Base-by-base conservation (phyloP, 2,888 invertebrate genomes). In the Acheta domesticus region DNA sequence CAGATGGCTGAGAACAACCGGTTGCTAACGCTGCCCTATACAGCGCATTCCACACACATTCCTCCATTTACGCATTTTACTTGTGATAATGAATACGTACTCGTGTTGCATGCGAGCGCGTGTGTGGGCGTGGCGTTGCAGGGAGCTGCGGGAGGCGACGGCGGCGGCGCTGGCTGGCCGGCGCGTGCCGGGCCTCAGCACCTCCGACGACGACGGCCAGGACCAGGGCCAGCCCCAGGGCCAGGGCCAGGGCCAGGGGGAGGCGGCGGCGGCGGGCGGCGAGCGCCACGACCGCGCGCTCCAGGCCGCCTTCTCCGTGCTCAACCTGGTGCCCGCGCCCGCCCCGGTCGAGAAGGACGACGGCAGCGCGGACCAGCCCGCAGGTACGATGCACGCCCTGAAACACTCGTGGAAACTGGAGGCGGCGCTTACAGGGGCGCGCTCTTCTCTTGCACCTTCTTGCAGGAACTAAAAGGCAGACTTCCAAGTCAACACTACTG, bases 251-350 rank as follows among this genome's bases (percentile, higher is more conserved):
- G n/a, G n/a, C n/a, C n/a, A n/a, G n/a, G n/a, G n/a, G n/a, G n/a
- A n/a, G n/a, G n/a, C n/a, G n/a, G n/a, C n/a, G 77, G 87, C 92
- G 83, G 91, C 92, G 23, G 93, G 92, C 73, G 88, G 88, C 82
- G 91, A 90, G 84, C 88, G 87, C 85, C 88, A 90, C 83, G 91
- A 93, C 86, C 89, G 89, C 85, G 88, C 92, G 83, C 88, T 93
- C 84, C 91, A 91, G 83, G 92, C 93, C 82, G 91, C 91, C 84
- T 94, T 94, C 87, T 92, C 93, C 84, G 90, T 94, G 83, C 87
- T 93, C 80, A 94, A 94, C 87, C 89, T 94, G 84, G 92, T 94
- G 82, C 89, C 92, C 80, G 90, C 75, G 20, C 23, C 78, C n/a
- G 73, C 49, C 74, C 49, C 49, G 23, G 49, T 21, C 12, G 23